These are phyloP conservation scores for Rhimphoctona megacephalus DNA, from an alignment of 2,888 invertebrate genomes.

Conservation along the genomic window DNA sequence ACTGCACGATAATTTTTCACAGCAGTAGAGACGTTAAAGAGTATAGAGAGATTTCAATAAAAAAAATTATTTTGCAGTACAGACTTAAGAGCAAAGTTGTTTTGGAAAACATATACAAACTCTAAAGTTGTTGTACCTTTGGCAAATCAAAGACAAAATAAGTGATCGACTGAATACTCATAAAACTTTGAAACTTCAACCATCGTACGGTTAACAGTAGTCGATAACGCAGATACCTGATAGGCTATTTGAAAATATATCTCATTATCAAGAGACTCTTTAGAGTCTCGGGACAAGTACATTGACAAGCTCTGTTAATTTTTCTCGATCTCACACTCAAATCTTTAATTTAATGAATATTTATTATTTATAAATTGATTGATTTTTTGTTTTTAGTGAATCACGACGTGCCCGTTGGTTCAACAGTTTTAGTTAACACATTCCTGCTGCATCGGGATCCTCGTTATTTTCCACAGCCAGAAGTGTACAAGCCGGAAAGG, in stretches of 20 bases:
- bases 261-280: too few species aligned
- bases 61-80: too few species aligned
- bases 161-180: neutral
- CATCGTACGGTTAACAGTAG: neutral
- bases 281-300: too few species aligned
- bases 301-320: neutral
- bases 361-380: neutral
- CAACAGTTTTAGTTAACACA: conserved; percentile 81
- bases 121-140: too few species aligned
- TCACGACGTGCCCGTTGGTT: conserved; percentile 80
- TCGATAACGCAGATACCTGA: neutral
- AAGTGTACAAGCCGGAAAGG: conserved; percentile 86
- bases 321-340: neutral
- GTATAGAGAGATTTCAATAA: too few species aligned
- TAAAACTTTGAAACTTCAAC: neutral
- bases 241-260: neutral
- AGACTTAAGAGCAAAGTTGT: too few species aligned
- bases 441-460: conserved; percentile 85
- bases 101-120: too few species aligned
- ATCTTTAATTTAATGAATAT: neutral
- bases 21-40: too few species aligned
- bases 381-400: conserved; percentile 76
- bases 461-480: conserved; percentile 85
- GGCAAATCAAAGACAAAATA: too few species aligned
- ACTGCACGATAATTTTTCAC: too few species aligned